Conservation (phyloP, 2,888 invertebrate genomes). For the Ophion costatus region DNA sequence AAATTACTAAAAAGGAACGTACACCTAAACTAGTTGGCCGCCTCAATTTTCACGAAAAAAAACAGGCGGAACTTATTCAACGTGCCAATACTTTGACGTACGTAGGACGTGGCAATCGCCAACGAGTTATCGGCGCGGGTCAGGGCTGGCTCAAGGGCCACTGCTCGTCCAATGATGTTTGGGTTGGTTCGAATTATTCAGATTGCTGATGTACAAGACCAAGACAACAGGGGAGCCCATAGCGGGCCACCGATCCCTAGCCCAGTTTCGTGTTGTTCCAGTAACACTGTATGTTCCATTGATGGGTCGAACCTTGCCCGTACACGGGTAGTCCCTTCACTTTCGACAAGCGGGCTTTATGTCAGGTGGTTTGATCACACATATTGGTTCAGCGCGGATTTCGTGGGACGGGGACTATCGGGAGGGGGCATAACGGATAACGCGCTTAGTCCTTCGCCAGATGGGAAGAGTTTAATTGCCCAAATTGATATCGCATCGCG, state of each 20-base stretch:
- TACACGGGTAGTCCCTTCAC: not conserved
- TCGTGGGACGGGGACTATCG: constrained; percentile 32
- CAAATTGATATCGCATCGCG: constrained; percentile 73
- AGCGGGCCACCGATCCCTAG: too few relatives aligned
- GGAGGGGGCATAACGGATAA: constrained; percentile 77
- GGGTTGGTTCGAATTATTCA: constrained; percentile 24
- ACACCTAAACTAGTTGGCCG: too few relatives aligned
- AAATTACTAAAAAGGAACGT: too few relatives aligned
- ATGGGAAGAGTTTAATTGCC: constrained; percentile 79
- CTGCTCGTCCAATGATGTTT: constrained; percentile 2
- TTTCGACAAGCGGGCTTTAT: not conserved
- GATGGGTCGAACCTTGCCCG: too few relatives aligned
- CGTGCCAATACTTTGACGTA: too few relatives aligned
- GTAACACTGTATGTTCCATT: too few relatives aligned
- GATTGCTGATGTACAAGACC: constrained; percentile 6
- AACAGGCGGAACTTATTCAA: not conserved
- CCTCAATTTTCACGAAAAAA: too few relatives aligned
- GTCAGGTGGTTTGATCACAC: not conserved
- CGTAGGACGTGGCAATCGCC: constrained; percentile 69
- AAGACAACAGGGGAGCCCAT: not conserved
- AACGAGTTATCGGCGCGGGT: constrained; percentile 62
- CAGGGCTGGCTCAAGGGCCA: constrained; percentile 46
- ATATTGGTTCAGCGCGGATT: constrained; percentile 25
- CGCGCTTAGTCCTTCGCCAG: constrained; percentile 74
- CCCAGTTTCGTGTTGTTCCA: too few relatives aligned